Conservation (phyloP, 2,113 vertebrate species). For the Corynorhinus townsendii region DNA sequence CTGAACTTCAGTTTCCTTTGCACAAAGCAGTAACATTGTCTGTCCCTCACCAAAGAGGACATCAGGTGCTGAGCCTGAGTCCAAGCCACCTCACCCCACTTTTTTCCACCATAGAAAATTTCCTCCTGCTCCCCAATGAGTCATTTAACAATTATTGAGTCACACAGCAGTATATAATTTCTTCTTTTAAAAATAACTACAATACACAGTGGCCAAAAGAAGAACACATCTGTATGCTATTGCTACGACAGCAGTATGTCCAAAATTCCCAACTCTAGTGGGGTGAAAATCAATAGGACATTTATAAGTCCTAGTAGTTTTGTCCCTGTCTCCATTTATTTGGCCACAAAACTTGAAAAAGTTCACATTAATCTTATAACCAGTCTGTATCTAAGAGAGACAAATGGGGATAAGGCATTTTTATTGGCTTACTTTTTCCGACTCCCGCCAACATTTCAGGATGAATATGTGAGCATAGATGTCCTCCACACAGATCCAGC, state of each 20-base stretch:
- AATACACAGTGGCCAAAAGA: conserved; percentile 44
- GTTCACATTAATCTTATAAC: background rate
- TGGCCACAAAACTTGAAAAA: background rate
- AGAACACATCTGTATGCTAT: conserved; percentile 70
- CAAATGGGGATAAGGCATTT: background rate
- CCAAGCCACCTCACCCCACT: background rate
- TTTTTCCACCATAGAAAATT: background rate
- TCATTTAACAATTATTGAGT: conserved; percentile 40
- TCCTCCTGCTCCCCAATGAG: conserved; percentile 26
- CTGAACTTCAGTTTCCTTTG: background rate
- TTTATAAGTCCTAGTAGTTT: background rate
- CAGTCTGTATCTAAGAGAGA: background rate
- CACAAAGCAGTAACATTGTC: background rate
- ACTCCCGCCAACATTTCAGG: conserved; percentile 98
- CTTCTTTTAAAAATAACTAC: conserved; percentile 38
- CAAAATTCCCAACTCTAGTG: conserved; percentile 51
- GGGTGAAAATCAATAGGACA: background rate
- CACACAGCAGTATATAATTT: conserved; percentile 55
- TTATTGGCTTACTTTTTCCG: conserved; percentile 88
- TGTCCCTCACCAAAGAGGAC: background rate
- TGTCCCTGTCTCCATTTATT: background rate
- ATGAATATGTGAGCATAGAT: conserved; percentile 99
- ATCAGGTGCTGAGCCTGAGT: background rate
- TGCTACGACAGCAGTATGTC: conserved; percentile 47
- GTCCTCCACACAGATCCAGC: conserved; percentile 99